A percentile compares a stretch with the other conserved stretches of the same genome.
Evolutionary conservation across 2,888 invertebrate species (phyloP).

Genomic region (Epinotia brunnichana): DNA sequence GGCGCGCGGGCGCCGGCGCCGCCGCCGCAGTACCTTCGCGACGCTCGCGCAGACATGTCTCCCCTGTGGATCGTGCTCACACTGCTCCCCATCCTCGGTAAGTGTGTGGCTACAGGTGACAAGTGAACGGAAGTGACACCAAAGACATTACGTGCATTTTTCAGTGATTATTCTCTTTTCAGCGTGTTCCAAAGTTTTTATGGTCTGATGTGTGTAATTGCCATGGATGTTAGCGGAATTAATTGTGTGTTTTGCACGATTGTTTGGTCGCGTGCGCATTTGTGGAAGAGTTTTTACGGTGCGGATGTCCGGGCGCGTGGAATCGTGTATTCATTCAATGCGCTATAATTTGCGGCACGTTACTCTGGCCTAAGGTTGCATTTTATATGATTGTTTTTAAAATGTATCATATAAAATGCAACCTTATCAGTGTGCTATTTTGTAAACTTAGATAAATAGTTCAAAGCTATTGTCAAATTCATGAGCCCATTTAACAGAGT

Average conservation of each 20-base stretch:
- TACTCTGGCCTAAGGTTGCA: neutral
- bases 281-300: slow-evolving; percentile 53
- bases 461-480: slow-evolving; percentile 7
- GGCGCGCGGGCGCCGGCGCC: slow-evolving; percentile 50
- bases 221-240: slow-evolving; percentile 52
- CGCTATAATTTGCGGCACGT: slow-evolving; percentile 20
- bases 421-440: neutral
- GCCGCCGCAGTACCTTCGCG: slow-evolving; percentile 72
- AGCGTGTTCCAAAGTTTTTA: slow-evolving; percentile 27
- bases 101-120: slow-evolving; percentile 62
- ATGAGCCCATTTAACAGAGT: neutral
- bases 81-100: slow-evolving; percentile 81
- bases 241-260: slow-evolving; percentile 54
- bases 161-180: slow-evolving; percentile 34
- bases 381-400: too few species aligned
- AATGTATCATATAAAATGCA: neutral
- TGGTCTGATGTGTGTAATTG: slow-evolving; percentile 28
- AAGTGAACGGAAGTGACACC: slow-evolving; percentile 55
- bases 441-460: neutral
- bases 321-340: slow-evolving; percentile 48
- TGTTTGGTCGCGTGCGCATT: slow-evolving; percentile 54
- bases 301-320: slow-evolving; percentile 68
- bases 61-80: slow-evolving; percentile 78
- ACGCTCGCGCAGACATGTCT: slow-evolving; percentile 79
- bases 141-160: neutral